phyloP scores from a whole-genome alignment of 2,797 vertebrate genomes.

The Typhlichthys eigenmanni region DNA sequence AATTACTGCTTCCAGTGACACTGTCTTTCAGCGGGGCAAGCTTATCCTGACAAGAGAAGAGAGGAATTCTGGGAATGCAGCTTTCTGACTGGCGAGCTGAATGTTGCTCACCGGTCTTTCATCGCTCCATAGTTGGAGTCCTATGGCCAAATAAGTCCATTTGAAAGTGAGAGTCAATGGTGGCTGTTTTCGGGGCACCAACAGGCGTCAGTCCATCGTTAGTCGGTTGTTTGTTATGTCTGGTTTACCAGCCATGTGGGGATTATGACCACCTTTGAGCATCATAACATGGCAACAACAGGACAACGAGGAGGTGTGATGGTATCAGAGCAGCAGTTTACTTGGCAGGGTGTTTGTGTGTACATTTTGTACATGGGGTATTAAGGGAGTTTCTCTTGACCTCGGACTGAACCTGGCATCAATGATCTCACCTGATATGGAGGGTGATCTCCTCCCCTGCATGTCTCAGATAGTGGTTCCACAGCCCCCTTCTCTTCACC shows the following conservation, averaged over 20 bases:
- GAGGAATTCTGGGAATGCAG: conserved; percentile 51
- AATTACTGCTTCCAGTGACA: conserved; percentile 9
- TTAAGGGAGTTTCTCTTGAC: conserved; percentile 56
- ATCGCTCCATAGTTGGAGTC: conserved; percentile 31
- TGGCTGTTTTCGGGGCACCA: conserved; percentile 3
- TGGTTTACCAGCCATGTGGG: conserved; percentile 42
- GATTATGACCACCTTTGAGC: conserved; percentile 59
- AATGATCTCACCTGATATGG: conserved; percentile 43
- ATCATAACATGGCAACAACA: conserved; percentile 36
- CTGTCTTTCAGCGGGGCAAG: conserved; percentile 36
- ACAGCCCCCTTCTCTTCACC: conserved; percentile 5
- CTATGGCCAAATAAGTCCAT: conserved; percentile 25
- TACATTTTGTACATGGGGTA: conserved; percentile 41
- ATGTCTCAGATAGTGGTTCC: conserved; percentile 34
- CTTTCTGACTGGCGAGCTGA: conserved; percentile 32
- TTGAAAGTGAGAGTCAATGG: conserved; percentile 9
- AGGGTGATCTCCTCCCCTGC: conserved; percentile 35
- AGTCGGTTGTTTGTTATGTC: conserved; percentile 53
- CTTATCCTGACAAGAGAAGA: conserved; percentile 29
- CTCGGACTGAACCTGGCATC: conserved; percentile 54
- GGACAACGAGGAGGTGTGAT: conserved; percentile 37
- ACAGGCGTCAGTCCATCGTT: conserved; percentile 23
- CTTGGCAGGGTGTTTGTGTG: conserved; percentile 20
- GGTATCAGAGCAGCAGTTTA: conserved; percentile 34
- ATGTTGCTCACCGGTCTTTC: conserved; percentile 25